phyloP scores from a whole-genome alignment of 2,888 invertebrate genomes.

The Oscheius sp. region DNA sequence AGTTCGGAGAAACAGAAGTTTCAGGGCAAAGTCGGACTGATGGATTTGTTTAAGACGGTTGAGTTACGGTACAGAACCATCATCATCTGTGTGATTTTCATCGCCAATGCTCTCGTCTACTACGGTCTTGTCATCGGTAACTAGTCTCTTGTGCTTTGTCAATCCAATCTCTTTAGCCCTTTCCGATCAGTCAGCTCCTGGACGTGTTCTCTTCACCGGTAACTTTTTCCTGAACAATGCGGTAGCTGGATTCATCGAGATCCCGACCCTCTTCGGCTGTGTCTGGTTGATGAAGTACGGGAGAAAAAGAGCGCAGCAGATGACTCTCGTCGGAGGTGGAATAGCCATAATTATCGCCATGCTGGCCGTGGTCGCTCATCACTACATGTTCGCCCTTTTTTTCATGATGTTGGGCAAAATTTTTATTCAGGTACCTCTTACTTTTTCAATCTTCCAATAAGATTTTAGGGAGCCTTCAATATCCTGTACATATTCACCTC shows the following conservation, averaged over 20 bases:
- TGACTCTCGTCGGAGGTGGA: constrained; percentile 68
- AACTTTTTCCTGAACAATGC: constrained; percentile 73
- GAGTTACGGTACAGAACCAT: constrained; percentile 65
- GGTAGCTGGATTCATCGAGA: constrained; percentile 69
- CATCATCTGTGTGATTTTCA: constrained; percentile 71
- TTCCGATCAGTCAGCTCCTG: constrained; percentile 72
- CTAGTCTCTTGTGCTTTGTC: constrained; percentile 1
- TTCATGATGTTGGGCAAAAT: constrained; percentile 72
- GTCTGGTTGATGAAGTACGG: constrained; percentile 71
- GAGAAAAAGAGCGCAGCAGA: constrained; percentile 69
- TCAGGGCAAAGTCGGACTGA: constrained; percentile 49
- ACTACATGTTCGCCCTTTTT: constrained; percentile 65
- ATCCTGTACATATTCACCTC: constrained; percentile 73
- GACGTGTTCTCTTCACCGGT: constrained; percentile 71
- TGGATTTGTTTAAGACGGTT: constrained; percentile 51
- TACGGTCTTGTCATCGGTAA: constrained; percentile 72
- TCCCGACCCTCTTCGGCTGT: constrained; percentile 72
- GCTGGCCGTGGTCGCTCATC: constrained; percentile 54
- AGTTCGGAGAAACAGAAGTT: neutral
- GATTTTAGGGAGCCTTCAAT: constrained; percentile 68
- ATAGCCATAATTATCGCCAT: constrained; percentile 70
- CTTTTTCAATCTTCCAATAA: neutral
- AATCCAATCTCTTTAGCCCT: constrained; percentile 48
- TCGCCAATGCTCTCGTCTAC: constrained; percentile 73
- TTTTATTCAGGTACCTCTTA: constrained; percentile 64